Conservation (phyloP, 2,797 vertebrate genomes). For the Tolypeutes matacus region DNA sequence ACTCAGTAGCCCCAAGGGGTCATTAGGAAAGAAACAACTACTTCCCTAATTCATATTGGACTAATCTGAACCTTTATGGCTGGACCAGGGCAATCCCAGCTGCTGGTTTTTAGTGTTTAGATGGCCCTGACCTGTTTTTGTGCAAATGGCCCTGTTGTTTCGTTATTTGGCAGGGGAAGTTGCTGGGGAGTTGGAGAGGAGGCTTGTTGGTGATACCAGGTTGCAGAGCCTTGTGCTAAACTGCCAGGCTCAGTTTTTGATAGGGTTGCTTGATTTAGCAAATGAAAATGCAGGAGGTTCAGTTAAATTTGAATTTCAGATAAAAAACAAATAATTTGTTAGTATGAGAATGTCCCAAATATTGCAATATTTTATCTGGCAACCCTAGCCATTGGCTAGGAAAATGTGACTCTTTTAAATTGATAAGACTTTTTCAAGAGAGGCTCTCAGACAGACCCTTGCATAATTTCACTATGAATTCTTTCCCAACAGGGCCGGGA, state of each 20-base stretch:
- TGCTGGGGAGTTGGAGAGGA: not conserved
- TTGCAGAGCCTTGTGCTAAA: not conserved
- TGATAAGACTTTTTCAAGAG: not conserved
- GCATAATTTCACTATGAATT: constrained; percentile 63
- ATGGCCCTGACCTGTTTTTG: constrained; percentile 77
- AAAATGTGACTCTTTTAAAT: not conserved
- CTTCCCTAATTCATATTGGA: constrained; percentile 53
- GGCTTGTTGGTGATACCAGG: not conserved
- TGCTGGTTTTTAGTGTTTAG: constrained; percentile 61
- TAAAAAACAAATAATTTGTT: not conserved
- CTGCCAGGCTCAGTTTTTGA: not conserved
- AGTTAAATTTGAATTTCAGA: constrained; percentile 44
- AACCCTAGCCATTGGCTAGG: not conserved
- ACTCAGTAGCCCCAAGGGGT: not conserved
- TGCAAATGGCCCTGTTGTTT: constrained; percentile 78
- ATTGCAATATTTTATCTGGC: constrained; percentile 29
- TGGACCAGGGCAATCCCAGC: not conserved
- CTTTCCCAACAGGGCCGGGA: constrained; percentile 44
- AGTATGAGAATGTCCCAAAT: not conserved
- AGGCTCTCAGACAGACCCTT: not conserved
- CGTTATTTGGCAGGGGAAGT: constrained; percentile 41
- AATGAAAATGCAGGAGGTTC: constrained; percentile 33
- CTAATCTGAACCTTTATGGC: constrained; percentile 68
- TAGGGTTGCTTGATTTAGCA: not conserved
- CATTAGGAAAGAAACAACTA: constrained; percentile 47